These are phyloP conservation scores for Protobothrops mucrosquamatus DNA, from an alignment of 2,113 vertebrate genomes.

Conservation along the genomic window DNA sequence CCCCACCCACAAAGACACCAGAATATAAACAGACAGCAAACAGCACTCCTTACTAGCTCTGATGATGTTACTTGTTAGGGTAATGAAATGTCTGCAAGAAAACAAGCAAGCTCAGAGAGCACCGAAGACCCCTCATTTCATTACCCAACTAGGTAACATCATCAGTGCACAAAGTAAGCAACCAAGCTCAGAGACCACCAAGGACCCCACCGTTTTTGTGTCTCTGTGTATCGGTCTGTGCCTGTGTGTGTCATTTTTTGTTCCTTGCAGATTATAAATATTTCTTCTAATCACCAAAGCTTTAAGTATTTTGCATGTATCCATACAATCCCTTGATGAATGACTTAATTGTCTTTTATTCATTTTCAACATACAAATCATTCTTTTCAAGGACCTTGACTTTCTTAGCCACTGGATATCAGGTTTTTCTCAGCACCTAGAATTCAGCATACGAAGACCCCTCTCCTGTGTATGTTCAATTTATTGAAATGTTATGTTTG, in stretches of 20 bases:
- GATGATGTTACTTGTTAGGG: too few relatives aligned
- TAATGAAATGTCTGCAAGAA: too few relatives aligned
- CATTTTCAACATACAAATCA: background rate
- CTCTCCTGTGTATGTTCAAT: background rate
- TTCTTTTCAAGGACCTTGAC: background rate
- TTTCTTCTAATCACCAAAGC: background rate
- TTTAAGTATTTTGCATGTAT: background rate
- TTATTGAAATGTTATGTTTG: background rate
- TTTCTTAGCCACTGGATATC: background rate
- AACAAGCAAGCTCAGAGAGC: too few relatives aligned
- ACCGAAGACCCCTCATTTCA: too few relatives aligned
- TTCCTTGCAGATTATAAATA: background rate
- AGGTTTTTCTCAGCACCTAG: background rate
- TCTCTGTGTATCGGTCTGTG: too few relatives aligned
- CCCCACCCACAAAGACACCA: too few relatives aligned
- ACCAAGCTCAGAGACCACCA: too few relatives aligned
- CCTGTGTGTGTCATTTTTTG: background rate
- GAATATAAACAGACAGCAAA: too few relatives aligned
- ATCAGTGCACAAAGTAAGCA: too few relatives aligned
- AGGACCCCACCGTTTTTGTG: too few relatives aligned
- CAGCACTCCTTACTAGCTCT: too few relatives aligned
- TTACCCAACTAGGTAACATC: too few relatives aligned
- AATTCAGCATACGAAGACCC: background rate
- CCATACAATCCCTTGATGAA: background rate
- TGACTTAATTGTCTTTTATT: background rate